Base-by-base conservation (phyloP, 2,797 vertebrate genomes). In the Paguma larvata region DNA sequence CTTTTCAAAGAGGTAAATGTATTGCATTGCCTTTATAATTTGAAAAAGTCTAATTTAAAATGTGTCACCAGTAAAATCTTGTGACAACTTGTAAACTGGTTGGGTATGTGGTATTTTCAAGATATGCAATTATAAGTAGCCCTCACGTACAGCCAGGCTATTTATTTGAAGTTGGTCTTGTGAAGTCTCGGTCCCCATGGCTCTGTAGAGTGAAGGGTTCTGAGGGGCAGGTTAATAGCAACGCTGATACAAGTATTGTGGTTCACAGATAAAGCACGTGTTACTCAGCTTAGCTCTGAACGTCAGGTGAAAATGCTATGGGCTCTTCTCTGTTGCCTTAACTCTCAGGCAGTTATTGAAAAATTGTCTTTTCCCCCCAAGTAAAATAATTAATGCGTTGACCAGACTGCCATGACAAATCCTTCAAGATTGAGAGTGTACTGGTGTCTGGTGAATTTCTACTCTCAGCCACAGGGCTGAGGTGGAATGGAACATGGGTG, bases 251-350 rank as follows among this genome's bases (percentile, higher is more conserved):
- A 30, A 32, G 56, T 16, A 1, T 6, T 18, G 19, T 1, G 11
- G 46, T n/a, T 21, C 30, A 0, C 2, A 3, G 25, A 41, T 59
- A 38, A 38, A 68, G 38, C 32, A 5, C 1, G 0, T 0, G 0
- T 14, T 38, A 9, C 73, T 88, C 72, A 5, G 32, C 34, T 32
- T 9, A 38, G 48, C 0, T 0, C 32, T 44, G 4, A 21, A 1
- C 1, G 0, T 79, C 77, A 51, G 79, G 46, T n/a, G 38, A n/a
- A 32, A 72, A 32, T 1, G 13, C 25, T 32, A 0, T 1, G 0
- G 2, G 1, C 14, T 23, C 65, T 21, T 73, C 59, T 87, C 80
- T 53, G 6, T 82, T 82, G 23, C 53, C 62, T 90, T n/a, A 23
- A 62, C 83, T 63, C 62, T 91, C 72, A 63, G 80, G 34, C 8